Conservation (phyloP, 2,113 vertebrate species). For the Calidris pygmaea region DNA sequence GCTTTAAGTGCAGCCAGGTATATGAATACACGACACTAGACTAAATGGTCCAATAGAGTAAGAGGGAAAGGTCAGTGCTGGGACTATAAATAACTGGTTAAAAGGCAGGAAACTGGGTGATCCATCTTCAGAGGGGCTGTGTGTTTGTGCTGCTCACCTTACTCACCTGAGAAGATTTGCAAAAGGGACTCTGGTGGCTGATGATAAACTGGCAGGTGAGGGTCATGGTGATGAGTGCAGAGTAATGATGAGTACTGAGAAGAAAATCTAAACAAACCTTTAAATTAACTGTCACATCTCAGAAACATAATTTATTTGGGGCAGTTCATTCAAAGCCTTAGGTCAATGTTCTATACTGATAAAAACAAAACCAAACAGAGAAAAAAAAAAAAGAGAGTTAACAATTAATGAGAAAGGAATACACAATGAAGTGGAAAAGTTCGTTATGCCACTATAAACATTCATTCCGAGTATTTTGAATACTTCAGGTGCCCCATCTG, state of each 20-base stretch:
- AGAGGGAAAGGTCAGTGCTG: not conserved
- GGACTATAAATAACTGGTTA: not conserved
- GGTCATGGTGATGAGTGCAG: not conserved
- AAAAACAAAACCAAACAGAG: not conserved
- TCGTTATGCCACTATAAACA: not conserved
- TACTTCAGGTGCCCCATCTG: not conserved
- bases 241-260: not conserved
- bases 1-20: not conserved
- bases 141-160: not conserved
- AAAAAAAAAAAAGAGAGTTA: not conserved
- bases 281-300: not conserved
- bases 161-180: not conserved
- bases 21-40: not conserved
- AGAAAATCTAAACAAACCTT: not conserved
- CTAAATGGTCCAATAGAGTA: not conserved
- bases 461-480: not conserved
- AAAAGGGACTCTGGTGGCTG: not conserved
- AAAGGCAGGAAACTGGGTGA: not conserved
- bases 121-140: not conserved
- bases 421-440: not conserved
- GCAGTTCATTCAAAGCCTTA: not conserved
- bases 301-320: not conserved
- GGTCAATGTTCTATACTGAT: not conserved
- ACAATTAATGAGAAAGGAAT: constrained; percentile 14
- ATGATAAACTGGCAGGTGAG: not conserved